Conservation (phyloP, 1,140 invertebrate species). For the Drosophila carrolli region DNA sequence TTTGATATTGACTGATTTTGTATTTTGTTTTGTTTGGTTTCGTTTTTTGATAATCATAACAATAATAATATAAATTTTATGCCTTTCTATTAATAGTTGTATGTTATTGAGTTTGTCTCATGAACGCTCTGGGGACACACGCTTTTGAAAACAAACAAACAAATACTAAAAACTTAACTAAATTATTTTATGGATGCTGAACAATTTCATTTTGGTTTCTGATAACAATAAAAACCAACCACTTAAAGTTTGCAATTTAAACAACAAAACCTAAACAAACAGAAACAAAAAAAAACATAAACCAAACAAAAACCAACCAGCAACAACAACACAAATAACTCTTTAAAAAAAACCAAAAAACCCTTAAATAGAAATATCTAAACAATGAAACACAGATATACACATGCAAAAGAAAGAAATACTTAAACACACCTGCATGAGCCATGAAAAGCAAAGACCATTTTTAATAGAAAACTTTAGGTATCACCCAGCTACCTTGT, state of each 20-base stretch:
- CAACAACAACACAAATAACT: slow-evolving; percentile 46
- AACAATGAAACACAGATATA: slow-evolving; percentile 24
- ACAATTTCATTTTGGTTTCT: slow-evolving; percentile 52
- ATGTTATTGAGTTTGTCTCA: slow-evolving; percentile 83
- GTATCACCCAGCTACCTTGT: slow-evolving; percentile 26
- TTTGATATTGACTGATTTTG: slow-evolving; percentile 46
- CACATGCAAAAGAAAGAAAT: background rate
- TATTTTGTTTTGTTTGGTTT: slow-evolving; percentile 45
- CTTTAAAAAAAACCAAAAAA: slow-evolving; percentile 14
- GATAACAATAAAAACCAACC: slow-evolving; percentile 32
- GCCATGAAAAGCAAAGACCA: slow-evolving; percentile 9
- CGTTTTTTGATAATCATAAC: slow-evolving; percentile 50
- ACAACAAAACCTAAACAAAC: slow-evolving; percentile 51
- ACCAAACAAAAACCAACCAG: slow-evolving; percentile 27
- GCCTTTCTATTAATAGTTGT: slow-evolving; percentile 65
- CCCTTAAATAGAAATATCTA: slow-evolving; percentile 17
- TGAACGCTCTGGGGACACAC: slow-evolving; percentile 81
- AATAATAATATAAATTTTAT: slow-evolving; percentile 63
- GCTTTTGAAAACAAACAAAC: slow-evolving; percentile 63
- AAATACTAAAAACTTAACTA: slow-evolving; percentile 16
- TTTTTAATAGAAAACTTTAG: slow-evolving; percentile 15
- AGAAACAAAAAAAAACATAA: slow-evolving; percentile 26
- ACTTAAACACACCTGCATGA: slow-evolving; percentile 24
- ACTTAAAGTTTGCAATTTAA: slow-evolving; percentile 62
- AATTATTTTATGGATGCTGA: slow-evolving; percentile 72